These are phyloP conservation scores for Columba janthina DNA, from an alignment of 2,113 vertebrate genomes.

Conservation along the genomic window DNA sequence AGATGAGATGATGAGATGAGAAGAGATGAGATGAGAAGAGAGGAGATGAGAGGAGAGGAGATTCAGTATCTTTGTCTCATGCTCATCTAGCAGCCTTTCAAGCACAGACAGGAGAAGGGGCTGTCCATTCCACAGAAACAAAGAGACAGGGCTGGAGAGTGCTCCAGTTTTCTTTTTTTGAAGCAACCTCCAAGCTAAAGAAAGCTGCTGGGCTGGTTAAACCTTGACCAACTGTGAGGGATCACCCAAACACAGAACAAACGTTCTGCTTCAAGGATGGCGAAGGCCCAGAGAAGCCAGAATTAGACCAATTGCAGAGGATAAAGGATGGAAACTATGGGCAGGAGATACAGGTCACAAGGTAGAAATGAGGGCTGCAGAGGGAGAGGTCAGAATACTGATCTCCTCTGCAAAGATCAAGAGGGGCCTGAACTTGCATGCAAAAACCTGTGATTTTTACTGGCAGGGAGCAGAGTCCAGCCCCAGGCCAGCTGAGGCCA, in stretches of 20 bases:
- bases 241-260: background rate
- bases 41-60: background rate
- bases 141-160: background rate
- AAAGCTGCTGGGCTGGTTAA: background rate
- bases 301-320: fast-evolving
- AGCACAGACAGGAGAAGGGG: background rate
- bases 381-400: background rate
- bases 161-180: background rate
- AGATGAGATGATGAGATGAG: too few species aligned
- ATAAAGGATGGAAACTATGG: background rate
- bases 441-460: background rate
- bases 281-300: background rate
- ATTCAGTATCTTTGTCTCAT: background rate
- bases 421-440: background rate
- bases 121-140: background rate
- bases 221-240: background rate
- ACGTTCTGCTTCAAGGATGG: background rate
- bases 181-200: background rate
- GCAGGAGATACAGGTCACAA: background rate
- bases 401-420: background rate
- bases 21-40: too few species aligned
- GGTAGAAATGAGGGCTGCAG: background rate
- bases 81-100: background rate
- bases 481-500: background rate
- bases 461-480: background rate